Evolutionary conservation across 1,140 invertebrate species (phyloP).

Genomic region (Doryteuthis pealeii): DNA sequence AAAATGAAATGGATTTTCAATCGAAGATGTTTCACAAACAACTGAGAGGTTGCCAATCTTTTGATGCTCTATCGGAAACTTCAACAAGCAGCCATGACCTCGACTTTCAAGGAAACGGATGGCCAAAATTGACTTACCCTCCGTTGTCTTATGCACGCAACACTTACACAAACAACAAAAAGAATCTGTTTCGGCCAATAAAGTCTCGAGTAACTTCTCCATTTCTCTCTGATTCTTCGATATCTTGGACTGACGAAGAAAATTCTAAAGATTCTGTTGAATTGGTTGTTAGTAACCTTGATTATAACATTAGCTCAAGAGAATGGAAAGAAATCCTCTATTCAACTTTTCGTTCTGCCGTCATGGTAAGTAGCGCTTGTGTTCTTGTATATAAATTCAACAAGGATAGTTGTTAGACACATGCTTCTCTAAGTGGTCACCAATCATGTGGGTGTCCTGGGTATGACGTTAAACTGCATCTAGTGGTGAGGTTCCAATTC

Average conservation of each 20-base stretch:
- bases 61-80: too few species aligned
- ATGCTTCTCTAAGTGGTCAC: too few species aligned
- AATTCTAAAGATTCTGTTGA: conserved; percentile 63
- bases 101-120: too few species aligned
- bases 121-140: too few species aligned
- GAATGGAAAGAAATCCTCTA: conserved; percentile 72
- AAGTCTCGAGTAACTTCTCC: conserved; percentile 26
- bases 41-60: too few species aligned
- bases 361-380: conserved; percentile 64
- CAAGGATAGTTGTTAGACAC: too few species aligned
- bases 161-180: background rate
- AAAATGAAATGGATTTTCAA: too few species aligned
- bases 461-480: too few species aligned
- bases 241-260: background rate
- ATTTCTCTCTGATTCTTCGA: background rate
- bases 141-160: background rate
- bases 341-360: conserved; percentile 71
- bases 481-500: too few species aligned
- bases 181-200: conserved; percentile 32
- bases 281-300: conserved; percentile 75
- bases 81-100: too few species aligned
- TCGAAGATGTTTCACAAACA: too few species aligned
- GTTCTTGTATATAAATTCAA: background rate
- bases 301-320: conserved; percentile 72
- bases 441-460: too few species aligned